Evolutionary conservation across 2,113 vertebrate species (phyloP), one percentile per base, ranked within the genome.

Genomic region (Paradisaea rubra): DNA sequence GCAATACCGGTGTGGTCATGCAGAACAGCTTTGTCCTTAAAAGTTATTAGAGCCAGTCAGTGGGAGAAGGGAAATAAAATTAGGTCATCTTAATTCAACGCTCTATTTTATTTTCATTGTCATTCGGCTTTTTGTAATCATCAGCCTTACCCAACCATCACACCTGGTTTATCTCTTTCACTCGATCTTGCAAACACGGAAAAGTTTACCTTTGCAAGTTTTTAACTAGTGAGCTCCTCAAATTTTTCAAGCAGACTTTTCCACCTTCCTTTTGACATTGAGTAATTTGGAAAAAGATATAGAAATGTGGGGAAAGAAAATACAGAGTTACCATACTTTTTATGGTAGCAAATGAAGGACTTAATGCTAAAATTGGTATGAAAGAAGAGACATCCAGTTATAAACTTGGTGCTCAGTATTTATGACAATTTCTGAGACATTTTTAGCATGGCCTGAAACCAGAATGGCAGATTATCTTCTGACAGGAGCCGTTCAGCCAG

Each of bases 1-100:
- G 92, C 50, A 73, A 13, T 88, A 57, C 44, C 0, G 0, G 86
- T 41, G 86, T 88, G 80, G 35, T 94, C 95, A 92, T 91, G 95
- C 83, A 86, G 83, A 96, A 94, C 82, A 90, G 18, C 42, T 47
- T 50, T 59, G 64, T 68, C 83, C 72, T 92, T 90, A 77, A 13
- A 83, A 90, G 65, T 88, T 72, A 91, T 92, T 91, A 93, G 78
- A 83, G 39, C 4, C 35, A 66, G 59, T 70, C 92, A 91, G 92
- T 90, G 91, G 88, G 86, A 96, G 94, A 92, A 80, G 50, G 37
- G 59, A 93, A 88, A 90, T 82, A 86, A 94, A 91, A 95, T 70
- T 53, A 86, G 25, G 45, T 63, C n/a, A 16, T 77, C 63, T 94
- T 70, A 86, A 91, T 89, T 88, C 81, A 82, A 77, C 80, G 30